Evolutionary conservation across 2,888 invertebrate genomes (phyloP), one percentile per base, ranked within the genome.

Genomic region (Eutolmus rufibarbis): DNA sequence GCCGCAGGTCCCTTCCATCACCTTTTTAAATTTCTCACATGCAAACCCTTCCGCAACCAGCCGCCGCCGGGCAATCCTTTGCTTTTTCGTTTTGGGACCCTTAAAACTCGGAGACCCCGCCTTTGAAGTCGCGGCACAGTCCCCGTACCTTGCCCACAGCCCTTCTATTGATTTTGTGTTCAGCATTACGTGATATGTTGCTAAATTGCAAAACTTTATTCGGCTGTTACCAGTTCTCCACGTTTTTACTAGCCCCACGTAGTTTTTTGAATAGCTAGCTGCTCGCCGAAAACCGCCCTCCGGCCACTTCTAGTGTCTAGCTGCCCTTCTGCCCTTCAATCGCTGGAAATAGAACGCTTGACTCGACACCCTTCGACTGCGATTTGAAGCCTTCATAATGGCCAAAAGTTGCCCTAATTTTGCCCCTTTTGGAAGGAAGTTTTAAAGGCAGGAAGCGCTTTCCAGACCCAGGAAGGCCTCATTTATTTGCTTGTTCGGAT

Each of bases 171-270:
- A 86, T 86, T 86, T 86, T 86, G 43, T 86, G 51, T 56, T 23
- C 86, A 16, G 34, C 31, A 76, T 56, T 77, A 76, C 77, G 76
- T 86, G 76, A 86, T 56, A 34, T 86, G 76, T 76, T 86, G 56
- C 76, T 86, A 86, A 86, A 86, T 77, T 86, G 76, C 77, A 76
- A 86, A 86, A 86, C 76, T 56, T 86, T 86, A 77, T 56, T 51
- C 76, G 86, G 76, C 74, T 76, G 74, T 77, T 74, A 12, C 34
- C 51, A 76, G 76, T 76, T 76, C 76, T 86, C 23, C 40, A 43
- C 19, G 43, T 46, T 78, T 76, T 74, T 86, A 34, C 56, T 74
- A 14, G 34, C 23, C 74, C 28, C 43, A 46, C 16, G 14, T 19
- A 46, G 46, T 37, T 43, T 43, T n/a, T 16, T 85, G 28, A 40